Base-by-base conservation (phyloP, 2,797 vertebrate species). In the Sibirionetta formosa region DNA sequence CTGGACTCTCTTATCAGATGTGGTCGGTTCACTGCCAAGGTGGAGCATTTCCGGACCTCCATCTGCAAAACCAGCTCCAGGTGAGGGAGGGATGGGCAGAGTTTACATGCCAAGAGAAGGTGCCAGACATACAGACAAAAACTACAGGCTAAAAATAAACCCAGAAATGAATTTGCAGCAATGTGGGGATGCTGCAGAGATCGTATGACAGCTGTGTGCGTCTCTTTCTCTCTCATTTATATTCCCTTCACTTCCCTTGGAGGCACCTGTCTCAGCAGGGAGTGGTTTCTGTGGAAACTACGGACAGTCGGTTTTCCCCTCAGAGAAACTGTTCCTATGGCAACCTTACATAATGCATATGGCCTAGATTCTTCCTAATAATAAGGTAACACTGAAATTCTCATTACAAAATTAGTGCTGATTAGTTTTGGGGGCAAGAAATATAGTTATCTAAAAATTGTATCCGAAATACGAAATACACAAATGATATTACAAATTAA, bases 221-320 rank as follows among this genome's bases (percentile, higher is more conserved):
- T 87, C 80, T 93, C 50, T 91, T 68, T 71, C 54, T 27, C 78
- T 86, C 94, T 96, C 78, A 89, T 95, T 92, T 93, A 76, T 79
- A 95, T 94, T 97, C 96, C 87, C 94, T 66, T 91, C 93, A 58
- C 70, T 89, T 84, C 95, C 94, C 86, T 84, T 48, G 78, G 58
- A 90, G 84, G 96, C 98, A 98, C 98, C 97, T 98, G 97, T 96
- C 96, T 97, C 97, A 80, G 96, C 60, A 1, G 91, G 93, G 96
- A 97, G 95, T 86, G 87, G 98, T 98, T 98, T 97, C 98, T 97
- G 94, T 96, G 98, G 98, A 97, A 98, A 98, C 98, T 76, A 91
- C 1, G 2, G 94, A 84, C 87, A 77, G 93, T 69, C 11, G 0
- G 64, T 61, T 95, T 95, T 95, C 92, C 92, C 93, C 77, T 79